Conservation (phyloP, 2,113 vertebrate genomes). For the Ailuropoda melanoleuca region DNA sequence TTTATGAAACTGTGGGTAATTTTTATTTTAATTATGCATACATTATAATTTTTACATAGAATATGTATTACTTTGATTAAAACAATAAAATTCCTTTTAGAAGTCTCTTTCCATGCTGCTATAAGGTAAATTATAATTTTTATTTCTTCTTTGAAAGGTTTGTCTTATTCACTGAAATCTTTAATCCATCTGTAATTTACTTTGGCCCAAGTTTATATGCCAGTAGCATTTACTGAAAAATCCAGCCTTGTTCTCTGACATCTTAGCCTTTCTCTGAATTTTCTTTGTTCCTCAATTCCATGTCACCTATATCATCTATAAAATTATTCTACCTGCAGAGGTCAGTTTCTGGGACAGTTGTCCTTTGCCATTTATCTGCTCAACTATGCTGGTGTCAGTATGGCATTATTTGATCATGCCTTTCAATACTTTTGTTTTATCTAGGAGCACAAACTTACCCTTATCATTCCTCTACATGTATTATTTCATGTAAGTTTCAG, state of each 20-base stretch:
- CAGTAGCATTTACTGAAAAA: not conserved
- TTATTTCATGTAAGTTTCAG: not conserved
- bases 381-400: not conserved
- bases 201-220: not conserved
- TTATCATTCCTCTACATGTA: not conserved
- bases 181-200: not conserved
- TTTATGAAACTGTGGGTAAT: not conserved
- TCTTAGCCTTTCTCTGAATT: not conserved
- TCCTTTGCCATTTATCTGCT: not conserved
- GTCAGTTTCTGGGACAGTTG: not conserved
- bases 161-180: not conserved
- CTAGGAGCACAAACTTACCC: not conserved
- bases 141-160: not conserved
- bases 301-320: not conserved
- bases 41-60: not conserved
- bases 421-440: not conserved
- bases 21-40: not conserved
- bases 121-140: not conserved
- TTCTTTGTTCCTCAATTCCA: not conserved
- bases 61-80: not conserved
- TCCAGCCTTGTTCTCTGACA: not conserved
- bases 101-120: not conserved
- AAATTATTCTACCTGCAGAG: not conserved
- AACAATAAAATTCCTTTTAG: not conserved
- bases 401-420: rapidly evolving